These are phyloP conservation scores for Drosophila bunnanda DNA, from an alignment of 2,888 invertebrate genomes.

Conservation along the genomic window DNA sequence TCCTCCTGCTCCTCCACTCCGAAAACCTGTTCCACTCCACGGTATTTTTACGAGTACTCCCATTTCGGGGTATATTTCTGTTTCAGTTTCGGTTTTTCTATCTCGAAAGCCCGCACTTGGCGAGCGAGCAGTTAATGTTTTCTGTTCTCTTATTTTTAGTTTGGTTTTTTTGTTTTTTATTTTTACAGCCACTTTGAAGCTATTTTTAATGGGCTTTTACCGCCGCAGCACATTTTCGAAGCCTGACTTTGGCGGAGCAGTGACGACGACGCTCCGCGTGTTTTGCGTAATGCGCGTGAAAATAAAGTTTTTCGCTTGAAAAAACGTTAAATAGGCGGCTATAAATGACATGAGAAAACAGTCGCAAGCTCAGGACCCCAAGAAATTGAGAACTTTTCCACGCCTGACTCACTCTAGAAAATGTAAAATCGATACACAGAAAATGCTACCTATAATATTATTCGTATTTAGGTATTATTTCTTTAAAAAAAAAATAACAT, in stretches of 20 bases:
- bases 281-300: conserved; percentile 77
- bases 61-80: conserved; percentile 28
- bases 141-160: conserved; percentile 64
- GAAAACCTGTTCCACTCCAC: conserved; percentile 28
- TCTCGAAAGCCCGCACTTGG: conserved; percentile 73
- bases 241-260: conserved; percentile 54
- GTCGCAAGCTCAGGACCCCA: conserved; percentile 35
- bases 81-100: conserved; percentile 42
- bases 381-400: conserved; percentile 27
- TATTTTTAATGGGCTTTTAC: conserved; percentile 78
- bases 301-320: conserved; percentile 80
- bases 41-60: conserved; percentile 44
- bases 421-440: conserved; percentile 13
- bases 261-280: conserved; percentile 8
- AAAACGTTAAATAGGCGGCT: conserved; percentile 76
- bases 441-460: neutral
- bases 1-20: neutral
- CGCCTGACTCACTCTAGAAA: conserved; percentile 29
- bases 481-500: too few relatives aligned
- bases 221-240: conserved; percentile 34
- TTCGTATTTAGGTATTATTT: too few relatives aligned
- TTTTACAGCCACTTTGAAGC: conserved; percentile 74
- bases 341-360: conserved; percentile 71
- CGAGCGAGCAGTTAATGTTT: conserved; percentile 74
- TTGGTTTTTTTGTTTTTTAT: conserved; percentile 60